Conservation (phyloP, 92 coral and sea anemone species). For the Parazoanthus atlanticus region DNA sequence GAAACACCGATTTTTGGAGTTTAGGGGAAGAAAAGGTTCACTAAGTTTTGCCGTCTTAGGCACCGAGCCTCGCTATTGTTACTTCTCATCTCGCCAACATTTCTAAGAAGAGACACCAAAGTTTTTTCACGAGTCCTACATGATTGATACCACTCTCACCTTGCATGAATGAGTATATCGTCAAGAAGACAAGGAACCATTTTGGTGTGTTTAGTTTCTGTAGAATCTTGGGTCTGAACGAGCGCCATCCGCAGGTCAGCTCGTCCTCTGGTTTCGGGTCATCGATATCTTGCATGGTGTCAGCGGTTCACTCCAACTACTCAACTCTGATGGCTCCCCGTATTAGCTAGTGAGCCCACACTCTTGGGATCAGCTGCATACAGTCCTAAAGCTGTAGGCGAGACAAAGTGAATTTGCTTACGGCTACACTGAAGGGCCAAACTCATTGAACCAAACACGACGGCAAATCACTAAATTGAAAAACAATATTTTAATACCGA, state of each 20-base stretch:
- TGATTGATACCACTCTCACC: constrained; percentile 56
- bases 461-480: too few relatives aligned
- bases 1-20: too few relatives aligned
- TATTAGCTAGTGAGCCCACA: not conserved
- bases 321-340: not conserved
- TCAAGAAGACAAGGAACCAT: constrained; percentile 94
- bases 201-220: constrained; percentile 97
- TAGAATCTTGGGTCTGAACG: constrained; percentile 84
- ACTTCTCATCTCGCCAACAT: too few relatives aligned
- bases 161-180: constrained; percentile 98
- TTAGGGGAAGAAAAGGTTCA: too few relatives aligned
- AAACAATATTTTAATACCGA: too few relatives aligned
- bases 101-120: not conserved
- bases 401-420: not conserved
- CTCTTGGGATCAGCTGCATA: constrained; percentile 18
- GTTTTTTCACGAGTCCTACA: not conserved
- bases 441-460: too few relatives aligned
- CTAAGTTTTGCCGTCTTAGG: too few relatives aligned
- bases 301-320: constrained; percentile 4
- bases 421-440: not conserved
- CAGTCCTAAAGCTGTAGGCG: constrained; percentile 1
- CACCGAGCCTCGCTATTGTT: too few relatives aligned
- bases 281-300: constrained; percentile 43
- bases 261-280: constrained; percentile 70
- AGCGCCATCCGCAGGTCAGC: constrained; percentile 94